A percentile compares a stretch with the other conserved stretches of the same genome.
Conservation (phyloP, 2,888 invertebrate species). For the Polietes domitor region DNA sequence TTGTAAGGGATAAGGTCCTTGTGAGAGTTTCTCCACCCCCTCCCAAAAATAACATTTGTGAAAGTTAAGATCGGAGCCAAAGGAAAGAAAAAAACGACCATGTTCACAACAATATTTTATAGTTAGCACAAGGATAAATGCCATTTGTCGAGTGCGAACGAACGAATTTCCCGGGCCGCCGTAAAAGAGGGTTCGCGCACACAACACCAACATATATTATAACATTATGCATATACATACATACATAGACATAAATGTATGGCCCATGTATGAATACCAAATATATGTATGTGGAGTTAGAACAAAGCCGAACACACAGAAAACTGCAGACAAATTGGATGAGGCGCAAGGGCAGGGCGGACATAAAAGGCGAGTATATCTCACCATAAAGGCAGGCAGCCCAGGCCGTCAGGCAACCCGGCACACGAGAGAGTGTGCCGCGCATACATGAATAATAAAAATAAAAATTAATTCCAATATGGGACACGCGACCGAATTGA, state of each 20-base stretch:
- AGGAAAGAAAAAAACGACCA: conserved; percentile 25
- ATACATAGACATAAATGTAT: background rate
- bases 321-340: conserved; percentile 61
- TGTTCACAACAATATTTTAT: conserved; percentile 44
- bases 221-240: conserved; percentile 44
- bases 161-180: background rate
- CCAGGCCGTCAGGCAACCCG: background rate
- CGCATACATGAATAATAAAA: conserved; percentile 41
- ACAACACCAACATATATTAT: conserved; percentile 18
- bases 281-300: background rate
- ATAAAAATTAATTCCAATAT: conserved; percentile 65
- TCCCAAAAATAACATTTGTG: background rate
- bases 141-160: background rate
- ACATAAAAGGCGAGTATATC: conserved; percentile 48
- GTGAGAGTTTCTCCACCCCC: background rate
- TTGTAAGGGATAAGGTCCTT: background rate
- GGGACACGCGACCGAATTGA: conserved; percentile 71
- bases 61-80: too few relatives aligned
- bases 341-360: background rate
- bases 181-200: background rate
- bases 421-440: background rate
- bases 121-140: conserved; percentile 15
- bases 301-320: conserved; percentile 10
- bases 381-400: background rate
- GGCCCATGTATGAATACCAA: conserved; percentile 24